Conservation (phyloP, 1,140 invertebrate species). For the Papilio machaon region DNA sequence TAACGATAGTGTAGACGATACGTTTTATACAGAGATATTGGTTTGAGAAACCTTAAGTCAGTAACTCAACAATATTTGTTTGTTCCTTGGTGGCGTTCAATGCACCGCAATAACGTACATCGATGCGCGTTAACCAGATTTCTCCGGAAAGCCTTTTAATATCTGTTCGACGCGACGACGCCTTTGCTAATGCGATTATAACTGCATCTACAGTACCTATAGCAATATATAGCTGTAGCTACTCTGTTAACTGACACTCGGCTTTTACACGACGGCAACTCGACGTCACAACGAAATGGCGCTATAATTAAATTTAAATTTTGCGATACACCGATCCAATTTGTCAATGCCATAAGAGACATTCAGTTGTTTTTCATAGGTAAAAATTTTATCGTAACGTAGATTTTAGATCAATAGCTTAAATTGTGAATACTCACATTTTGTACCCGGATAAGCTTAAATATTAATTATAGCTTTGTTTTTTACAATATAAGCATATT, state of each 20-base stretch:
- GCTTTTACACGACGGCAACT: constrained; percentile 31
- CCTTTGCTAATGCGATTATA: constrained; percentile 68
- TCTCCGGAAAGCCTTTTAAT: constrained; percentile 54
- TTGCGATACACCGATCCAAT: constrained; percentile 21
- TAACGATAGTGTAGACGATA: too few relatives aligned
- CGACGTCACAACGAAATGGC: constrained; percentile 32
- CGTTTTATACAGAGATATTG: too few relatives aligned
- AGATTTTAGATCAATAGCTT: neutral
- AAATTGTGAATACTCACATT: neutral
- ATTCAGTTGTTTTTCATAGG: neutral
- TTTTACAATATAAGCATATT: too few relatives aligned
- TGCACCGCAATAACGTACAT: constrained; percentile 47
- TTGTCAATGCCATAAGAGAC: constrained; percentile 24
- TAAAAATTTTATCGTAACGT: neutral
- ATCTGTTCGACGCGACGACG: constrained; percentile 49
- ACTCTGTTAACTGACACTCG: constrained; percentile 34
- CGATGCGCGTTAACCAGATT: constrained; percentile 55
- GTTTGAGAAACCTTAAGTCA: neutral
- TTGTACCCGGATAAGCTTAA: neutral
- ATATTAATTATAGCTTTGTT: too few relatives aligned
- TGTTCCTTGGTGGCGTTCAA: constrained; percentile 41
- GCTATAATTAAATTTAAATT: constrained; percentile 32
- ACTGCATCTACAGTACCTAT: constrained; percentile 49
- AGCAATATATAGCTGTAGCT: neutral
- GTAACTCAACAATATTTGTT: neutral